Conservation (phyloP, 2,888 invertebrate species). For the Erebia epiphron region DNA sequence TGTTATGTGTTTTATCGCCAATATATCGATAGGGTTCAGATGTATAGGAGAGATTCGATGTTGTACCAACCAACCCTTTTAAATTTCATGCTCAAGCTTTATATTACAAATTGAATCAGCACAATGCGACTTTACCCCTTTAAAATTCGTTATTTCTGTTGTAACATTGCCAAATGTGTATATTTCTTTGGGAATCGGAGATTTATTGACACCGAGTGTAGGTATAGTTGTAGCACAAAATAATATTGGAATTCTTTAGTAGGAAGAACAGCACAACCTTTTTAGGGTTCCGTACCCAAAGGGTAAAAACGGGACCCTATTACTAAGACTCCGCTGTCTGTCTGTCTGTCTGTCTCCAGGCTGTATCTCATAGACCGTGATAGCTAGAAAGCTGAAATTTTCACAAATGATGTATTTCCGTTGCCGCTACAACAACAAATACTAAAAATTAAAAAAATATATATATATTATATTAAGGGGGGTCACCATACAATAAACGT, state of each 20-base stretch:
- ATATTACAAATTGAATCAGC: constrained; percentile 76
- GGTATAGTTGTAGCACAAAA: not conserved
- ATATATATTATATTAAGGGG: no score
- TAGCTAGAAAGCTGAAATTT: no score
- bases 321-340: no score
- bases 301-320: no score
- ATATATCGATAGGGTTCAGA: constrained; percentile 76
- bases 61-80: constrained; percentile 70
- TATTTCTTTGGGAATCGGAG: constrained; percentile 34
- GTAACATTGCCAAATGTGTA: constrained; percentile 37
- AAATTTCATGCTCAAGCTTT: constrained; percentile 74
- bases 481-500: no score
- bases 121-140: constrained; percentile 58
- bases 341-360: no score
- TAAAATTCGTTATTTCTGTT: constrained; percentile 50
- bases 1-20: constrained; percentile 67
- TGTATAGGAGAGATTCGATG: constrained; percentile 50
- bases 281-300: no score
- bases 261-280: no score
- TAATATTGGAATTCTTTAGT: not conserved
- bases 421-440: no score
- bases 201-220: constrained; percentile 35
- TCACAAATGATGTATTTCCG: no score
- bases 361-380: no score
- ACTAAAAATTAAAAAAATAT: no score